Conservation (phyloP, 2,888 invertebrate genomes). For the Apotomis betuletana region DNA sequence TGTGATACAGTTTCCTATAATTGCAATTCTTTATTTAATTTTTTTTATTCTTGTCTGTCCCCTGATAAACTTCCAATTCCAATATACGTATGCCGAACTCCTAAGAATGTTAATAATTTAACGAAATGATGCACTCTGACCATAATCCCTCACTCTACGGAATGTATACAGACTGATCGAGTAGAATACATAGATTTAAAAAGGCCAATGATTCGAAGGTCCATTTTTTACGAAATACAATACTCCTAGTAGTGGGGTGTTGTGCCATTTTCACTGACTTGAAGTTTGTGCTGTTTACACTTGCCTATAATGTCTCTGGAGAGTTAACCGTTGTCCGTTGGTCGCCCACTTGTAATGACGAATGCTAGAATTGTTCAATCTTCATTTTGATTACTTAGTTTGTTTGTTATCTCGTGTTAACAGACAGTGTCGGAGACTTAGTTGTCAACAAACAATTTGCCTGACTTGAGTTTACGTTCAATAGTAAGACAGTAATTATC, state of each 20-base stretch:
- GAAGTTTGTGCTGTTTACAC: not conserved
- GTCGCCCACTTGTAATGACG: constrained; percentile 1
- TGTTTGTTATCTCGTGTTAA: too few species aligned
- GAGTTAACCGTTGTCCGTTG: constrained; percentile 10
- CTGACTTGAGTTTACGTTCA: not conserved
- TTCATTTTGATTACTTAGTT: too few species aligned
- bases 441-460: not conserved
- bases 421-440: not conserved
- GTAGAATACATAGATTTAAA: not conserved
- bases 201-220: not conserved
- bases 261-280: too few species aligned
- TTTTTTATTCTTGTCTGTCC: too few species aligned
- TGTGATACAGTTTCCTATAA: too few species aligned
- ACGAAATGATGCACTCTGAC: not conserved
- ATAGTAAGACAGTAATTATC: not conserved
- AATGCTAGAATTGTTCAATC: not conserved
- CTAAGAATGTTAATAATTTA: not conserved
- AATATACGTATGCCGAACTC: too few species aligned
- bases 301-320: not conserved
- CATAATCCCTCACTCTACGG: not conserved
- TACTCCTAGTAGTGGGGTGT: not conserved
- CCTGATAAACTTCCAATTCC: too few species aligned
- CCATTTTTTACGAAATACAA: not conserved
- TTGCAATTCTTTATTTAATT: too few species aligned
- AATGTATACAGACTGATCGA: not conserved